Conservation (phyloP, 2,888 invertebrate species). For the Drosophila paranaensis region DNA sequence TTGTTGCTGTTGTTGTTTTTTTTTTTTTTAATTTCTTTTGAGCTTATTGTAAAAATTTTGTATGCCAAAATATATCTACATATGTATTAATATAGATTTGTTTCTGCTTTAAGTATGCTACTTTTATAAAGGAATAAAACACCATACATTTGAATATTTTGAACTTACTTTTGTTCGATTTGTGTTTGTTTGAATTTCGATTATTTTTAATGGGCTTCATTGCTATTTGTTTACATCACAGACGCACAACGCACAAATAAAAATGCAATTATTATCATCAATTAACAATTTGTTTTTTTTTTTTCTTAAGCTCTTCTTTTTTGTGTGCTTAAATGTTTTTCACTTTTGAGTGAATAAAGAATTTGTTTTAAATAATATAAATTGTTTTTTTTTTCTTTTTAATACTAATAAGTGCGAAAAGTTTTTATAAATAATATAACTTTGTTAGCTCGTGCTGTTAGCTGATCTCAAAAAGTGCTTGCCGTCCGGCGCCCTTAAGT, state of each 20-base stretch:
- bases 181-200: constrained; percentile 30
- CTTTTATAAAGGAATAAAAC: constrained; percentile 76
- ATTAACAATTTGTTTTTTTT: constrained; percentile 71
- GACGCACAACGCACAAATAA: constrained; percentile 75
- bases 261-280: constrained; percentile 75
- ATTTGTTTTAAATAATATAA: constrained; percentile 16
- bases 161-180: constrained; percentile 62
- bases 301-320: constrained; percentile 64
- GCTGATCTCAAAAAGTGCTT: constrained; percentile 54
- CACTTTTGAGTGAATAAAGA: constrained; percentile 32
- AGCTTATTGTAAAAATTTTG: constrained; percentile 71
- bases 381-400: constrained; percentile 2
- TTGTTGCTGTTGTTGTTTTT: background rate
- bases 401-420: constrained; percentile 53
- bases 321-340: constrained; percentile 31
- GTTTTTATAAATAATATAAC: constrained; percentile 44
- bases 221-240: constrained; percentile 68
- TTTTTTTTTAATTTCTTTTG: constrained; percentile 22
- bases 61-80: constrained; percentile 79
- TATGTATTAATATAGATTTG: constrained; percentile 65
- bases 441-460: constrained; percentile 28
- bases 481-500: constrained; percentile 44
- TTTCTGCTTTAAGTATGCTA: constrained; percentile 52
- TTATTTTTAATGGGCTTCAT: constrained; percentile 47
- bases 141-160: constrained; percentile 74